Evolutionary conservation across 1,140 invertebrate species (phyloP), one percentile per base, ranked within the genome.

Genomic region (Archivesica marissinica): DNA sequence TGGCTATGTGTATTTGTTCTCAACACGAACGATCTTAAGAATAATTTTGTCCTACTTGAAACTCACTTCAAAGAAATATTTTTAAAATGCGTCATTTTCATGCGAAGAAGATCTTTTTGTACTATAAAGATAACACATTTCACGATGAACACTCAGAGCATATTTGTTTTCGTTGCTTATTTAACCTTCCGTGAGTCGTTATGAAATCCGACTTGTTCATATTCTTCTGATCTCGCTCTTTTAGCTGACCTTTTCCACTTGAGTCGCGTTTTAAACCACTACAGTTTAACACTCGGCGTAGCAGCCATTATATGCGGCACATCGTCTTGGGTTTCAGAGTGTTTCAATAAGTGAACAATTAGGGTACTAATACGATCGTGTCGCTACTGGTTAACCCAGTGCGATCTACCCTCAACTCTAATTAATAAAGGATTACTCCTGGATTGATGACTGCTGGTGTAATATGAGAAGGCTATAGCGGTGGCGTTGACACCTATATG

Each of bases 11-110:
- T 35, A 64, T 64, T 13, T 35, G 15, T 13, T 35, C 4, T 35
- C 33, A 17, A 64, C 2, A 64, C 1, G 38, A 1, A 20, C 33
- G 20, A 20, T 35, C 30, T 35, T 11, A 20, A 33, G n/a, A 59
- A 59, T 59, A 28, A 6, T 28, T 59, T 59, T 59, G n/a, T 17
- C 30, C 59, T 25, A 64, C 59, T 64, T 35, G 59, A 64, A 64
- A 64, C 13, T 64, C 59, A 64, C 59, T 64, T 64, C 59, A 64
- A 64, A 64, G 59, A 64, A 64, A 64, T 64, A 64, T 64, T 64
- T 64, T 35, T 35, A 64, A 33, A 13, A 64, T 64, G 33, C 38
- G 59, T 64, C 59, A 64, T 64, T 64, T 64, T 64, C 59, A 33
- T 64, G 59, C 28, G 59, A 64, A 64, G 33, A 64, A 64, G 59